Evolutionary conservation across 2,888 invertebrate genomes (phyloP), one percentile per base, ranked within the genome.

Genomic region (Trachelus stipa): DNA sequence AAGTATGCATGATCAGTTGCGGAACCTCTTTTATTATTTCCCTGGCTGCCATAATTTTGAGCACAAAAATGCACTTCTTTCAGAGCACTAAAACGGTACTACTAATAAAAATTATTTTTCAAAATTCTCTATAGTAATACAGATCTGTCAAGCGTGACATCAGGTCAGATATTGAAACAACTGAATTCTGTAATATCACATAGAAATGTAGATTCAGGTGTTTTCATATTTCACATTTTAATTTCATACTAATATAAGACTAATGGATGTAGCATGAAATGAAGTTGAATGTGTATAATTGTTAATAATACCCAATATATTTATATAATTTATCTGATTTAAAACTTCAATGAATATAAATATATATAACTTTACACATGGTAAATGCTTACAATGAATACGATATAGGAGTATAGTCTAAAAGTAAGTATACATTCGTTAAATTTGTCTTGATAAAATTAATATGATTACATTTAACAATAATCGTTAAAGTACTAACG

Each of bases 1-100:
- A 97, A 3, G 96, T 96, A 87, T 96, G 96, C 79, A 96, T 92
- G 76, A 95, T 93, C 69, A 83, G 68, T n/a, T 79, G 40, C 11
- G 84, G 79, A 79, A 82, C 79, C 73, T 85, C 83, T 93, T 95
- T 95, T 89, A 95, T 96, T 75, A 93, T 91, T 69, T 92, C 92
- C 12, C 92, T 92, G 73, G 92, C 92, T 69, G 85, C 83, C 87
- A 88, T 88, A 9, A 69, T 83, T 81, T 9, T 23, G 2, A 56
- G 2, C 23, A 56, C 9, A 23, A 23, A 56, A 56, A 56, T 23
- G 9, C 23, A 56, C 23, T 23, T 56, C 23, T 23, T 56, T 23
- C 56, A 23, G 9, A 9, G 23, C 9, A 56, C 56, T 9, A 56
- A 23, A 23, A 9, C 9, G 9, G 56, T 56, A 23, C 56, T 23